Conservation (phyloP, 2,113 vertebrate species). For the Scortum barcoo region DNA sequence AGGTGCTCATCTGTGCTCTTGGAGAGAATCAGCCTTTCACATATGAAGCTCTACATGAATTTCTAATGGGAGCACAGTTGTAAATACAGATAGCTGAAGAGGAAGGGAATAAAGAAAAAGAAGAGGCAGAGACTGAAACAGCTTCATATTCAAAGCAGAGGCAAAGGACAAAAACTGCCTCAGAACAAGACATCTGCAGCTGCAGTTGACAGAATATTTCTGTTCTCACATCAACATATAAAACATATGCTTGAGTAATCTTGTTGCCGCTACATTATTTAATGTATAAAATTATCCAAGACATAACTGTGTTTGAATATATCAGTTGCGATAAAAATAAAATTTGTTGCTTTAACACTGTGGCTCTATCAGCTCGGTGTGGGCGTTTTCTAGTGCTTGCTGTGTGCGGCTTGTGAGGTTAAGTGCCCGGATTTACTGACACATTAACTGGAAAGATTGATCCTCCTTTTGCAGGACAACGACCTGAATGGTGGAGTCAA, state of each 20-base stretch:
- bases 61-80: conserved; percentile 40
- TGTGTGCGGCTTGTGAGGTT: conserved; percentile 32
- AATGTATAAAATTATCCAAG: neutral
- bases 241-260: neutral
- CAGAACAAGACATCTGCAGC: conserved; percentile 1
- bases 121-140: conserved; percentile 5
- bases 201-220: neutral
- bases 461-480: conserved; percentile 62
- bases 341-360: neutral
- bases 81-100: conserved; percentile 27
- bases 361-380: conserved; percentile 15
- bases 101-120: conserved; percentile 3
- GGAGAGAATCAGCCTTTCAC: conserved; percentile 26
- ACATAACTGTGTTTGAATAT: conserved; percentile 18
- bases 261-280: neutral
- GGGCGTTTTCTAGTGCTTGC: conserved; percentile 25
- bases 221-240: conserved; percentile 3
- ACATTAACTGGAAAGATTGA: conserved; percentile 69
- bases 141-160: conserved; percentile 2
- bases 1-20: conserved; percentile 40
- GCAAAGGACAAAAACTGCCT: neutral
- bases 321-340: conserved; percentile 22
- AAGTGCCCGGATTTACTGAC: conserved; percentile 69
- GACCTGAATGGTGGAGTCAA: conserved; percentile 60
- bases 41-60: conserved; percentile 24